Conservation (phyloP, 2,113 vertebrate genomes). For the Vicugna pacos region DNA sequence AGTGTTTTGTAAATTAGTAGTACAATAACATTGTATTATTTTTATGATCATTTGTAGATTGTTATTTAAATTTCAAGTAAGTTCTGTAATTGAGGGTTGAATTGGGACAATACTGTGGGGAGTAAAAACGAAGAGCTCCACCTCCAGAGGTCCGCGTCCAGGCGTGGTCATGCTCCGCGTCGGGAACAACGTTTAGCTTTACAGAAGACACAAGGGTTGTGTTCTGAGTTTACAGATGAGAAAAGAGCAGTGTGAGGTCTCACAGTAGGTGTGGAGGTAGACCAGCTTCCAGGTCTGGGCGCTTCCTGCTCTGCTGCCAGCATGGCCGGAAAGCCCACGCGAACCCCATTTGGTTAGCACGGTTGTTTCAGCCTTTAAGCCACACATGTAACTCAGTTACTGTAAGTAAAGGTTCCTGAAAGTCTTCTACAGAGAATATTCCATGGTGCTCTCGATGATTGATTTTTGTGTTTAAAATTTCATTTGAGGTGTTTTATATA, state of each 20-base stretch:
- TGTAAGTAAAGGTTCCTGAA: not conserved
- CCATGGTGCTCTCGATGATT: not conserved
- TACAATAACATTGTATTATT: not conserved
- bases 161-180: not conserved
- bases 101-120: not conserved
- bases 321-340: not conserved
- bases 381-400: not conserved
- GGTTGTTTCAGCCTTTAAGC: not conserved
- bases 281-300: not conserved
- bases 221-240: not conserved
- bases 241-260: not conserved
- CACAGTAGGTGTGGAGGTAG: not conserved
- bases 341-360: not conserved
- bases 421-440: not conserved
- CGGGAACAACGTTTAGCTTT: not conserved
- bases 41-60: not conserved
- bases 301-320: not conserved
- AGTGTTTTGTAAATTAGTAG: not conserved
- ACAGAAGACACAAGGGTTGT: not conserved
- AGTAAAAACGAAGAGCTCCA: not conserved
- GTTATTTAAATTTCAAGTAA: not conserved
- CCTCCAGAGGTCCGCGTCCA: not conserved
- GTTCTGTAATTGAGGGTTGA: not conserved
- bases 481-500: not conserved
- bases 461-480: conserved; percentile 6